Conservation (phyloP, 1,140 invertebrate species). For the Bilobella aurantiaca region DNA sequence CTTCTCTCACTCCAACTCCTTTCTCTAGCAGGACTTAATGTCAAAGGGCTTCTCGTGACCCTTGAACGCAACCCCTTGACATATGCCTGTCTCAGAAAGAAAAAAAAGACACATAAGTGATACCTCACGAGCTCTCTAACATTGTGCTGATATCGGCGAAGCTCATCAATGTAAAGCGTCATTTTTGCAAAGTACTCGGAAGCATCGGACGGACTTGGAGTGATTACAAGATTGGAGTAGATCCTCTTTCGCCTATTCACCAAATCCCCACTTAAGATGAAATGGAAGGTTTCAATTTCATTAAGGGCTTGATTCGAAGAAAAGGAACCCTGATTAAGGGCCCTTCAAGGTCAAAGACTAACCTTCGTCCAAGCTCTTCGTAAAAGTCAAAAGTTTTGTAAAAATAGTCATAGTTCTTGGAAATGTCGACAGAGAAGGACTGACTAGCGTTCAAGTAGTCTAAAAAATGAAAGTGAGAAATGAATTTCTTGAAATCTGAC, state of each 20-base stretch:
- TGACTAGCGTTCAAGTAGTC: slow-evolving; percentile 39
- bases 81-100: not conserved
- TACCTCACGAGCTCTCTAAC: slow-evolving; percentile 36
- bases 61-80: too few relatives aligned
- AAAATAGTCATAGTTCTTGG: slow-evolving; percentile 26
- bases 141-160: slow-evolving; percentile 35
- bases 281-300: too few relatives aligned
- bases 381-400: slow-evolving; percentile 8
- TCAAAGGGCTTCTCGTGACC: too few relatives aligned
- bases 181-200: slow-evolving; percentile 36
- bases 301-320: too few relatives aligned
- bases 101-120: not conserved
- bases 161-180: slow-evolving; percentile 36
- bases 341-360: not conserved
- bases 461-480: slow-evolving; percentile 1
- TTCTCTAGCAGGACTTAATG: too few relatives aligned
- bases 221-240: slow-evolving; percentile 31
- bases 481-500: slow-evolving; percentile 5
- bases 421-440: slow-evolving; percentile 34
- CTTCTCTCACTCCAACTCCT: too few relatives aligned
- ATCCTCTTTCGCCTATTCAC: slow-evolving; percentile 14
- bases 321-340: not conserved
- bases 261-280: not conserved
- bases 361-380: slow-evolving; percentile 14
- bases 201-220: slow-evolving; percentile 31